Conservation (phyloP, 1,140 invertebrate species). For the Pseudomyrmex sp. region DNA sequence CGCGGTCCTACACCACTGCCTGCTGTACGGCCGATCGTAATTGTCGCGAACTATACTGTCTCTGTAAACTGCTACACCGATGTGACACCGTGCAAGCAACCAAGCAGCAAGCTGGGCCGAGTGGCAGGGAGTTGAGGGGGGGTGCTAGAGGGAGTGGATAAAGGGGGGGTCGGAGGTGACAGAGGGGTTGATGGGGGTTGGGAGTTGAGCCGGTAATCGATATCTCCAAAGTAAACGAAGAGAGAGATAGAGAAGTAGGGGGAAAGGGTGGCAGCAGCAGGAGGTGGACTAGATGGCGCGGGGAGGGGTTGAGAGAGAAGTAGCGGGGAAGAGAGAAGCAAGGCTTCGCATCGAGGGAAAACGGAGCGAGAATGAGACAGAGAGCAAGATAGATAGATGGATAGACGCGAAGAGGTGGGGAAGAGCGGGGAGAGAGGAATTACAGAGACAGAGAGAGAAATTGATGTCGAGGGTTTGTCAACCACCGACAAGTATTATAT, state of each 20-base stretch:
- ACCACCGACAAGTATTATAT: slow-evolving; percentile 80
- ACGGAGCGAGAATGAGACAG: slow-evolving; percentile 36
- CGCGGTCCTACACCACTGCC: slow-evolving; percentile 65
- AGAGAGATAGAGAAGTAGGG: slow-evolving; percentile 72
- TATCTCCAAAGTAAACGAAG: slow-evolving; percentile 85
- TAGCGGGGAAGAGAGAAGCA: slow-evolving; percentile 63
- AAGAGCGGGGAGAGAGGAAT: slow-evolving; percentile 59
- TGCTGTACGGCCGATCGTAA: slow-evolving; percentile 73
- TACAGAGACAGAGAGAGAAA: slow-evolving; percentile 77
- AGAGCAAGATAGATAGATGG: slow-evolving; percentile 53
- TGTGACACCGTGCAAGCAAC: slow-evolving; percentile 80
- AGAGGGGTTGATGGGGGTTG: slow-evolving; percentile 78
- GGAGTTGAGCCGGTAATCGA: slow-evolving; percentile 84
- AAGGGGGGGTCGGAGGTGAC: slow-evolving; percentile 76
- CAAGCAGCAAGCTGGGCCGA: slow-evolving; percentile 77
- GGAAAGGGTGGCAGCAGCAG: slow-evolving; percentile 33
- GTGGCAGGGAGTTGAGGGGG: slow-evolving; percentile 68
- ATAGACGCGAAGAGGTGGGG: slow-evolving; percentile 29
- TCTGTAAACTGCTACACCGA: slow-evolving; percentile 82
- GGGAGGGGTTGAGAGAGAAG: slow-evolving; percentile 59
- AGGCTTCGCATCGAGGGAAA: slow-evolving; percentile 32
- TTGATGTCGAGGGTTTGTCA: slow-evolving; percentile 83
- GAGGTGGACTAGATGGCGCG: slow-evolving; percentile 17
- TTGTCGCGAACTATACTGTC: slow-evolving; percentile 75
- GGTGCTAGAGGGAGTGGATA: slow-evolving; percentile 62